phyloP scores from a whole-genome alignment of 2,888 invertebrate species.

The Microctonus aethiopoides region DNA sequence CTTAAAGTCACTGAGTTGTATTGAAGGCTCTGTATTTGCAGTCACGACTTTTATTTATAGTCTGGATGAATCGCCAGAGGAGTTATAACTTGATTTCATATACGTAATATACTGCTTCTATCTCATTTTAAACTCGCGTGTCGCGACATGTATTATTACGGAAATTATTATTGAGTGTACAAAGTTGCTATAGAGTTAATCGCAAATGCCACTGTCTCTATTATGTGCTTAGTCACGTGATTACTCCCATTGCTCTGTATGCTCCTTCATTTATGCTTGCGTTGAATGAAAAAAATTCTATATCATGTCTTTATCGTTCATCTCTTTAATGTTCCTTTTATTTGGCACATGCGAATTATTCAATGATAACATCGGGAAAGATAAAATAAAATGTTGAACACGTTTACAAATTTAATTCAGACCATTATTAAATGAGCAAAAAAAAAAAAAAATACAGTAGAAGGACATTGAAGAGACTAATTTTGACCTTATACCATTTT shows the following conservation, averaged over 20 bases:
- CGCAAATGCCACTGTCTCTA: neutral
- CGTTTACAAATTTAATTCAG: no score
- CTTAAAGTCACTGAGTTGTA: neutral
- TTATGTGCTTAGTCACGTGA: neutral
- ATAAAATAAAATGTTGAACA: no score
- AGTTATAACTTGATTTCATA: neutral
- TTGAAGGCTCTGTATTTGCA: neutral
- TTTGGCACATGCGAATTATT: no score
- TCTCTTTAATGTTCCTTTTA: no score
- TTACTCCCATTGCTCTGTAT: neutral
- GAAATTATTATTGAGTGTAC: neutral
- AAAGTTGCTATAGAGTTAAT: neutral
- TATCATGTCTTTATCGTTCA: no score
- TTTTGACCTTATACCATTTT: no score
- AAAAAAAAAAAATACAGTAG: no score
- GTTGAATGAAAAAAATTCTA: no score
- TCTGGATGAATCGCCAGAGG: neutral
- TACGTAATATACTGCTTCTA: neutral
- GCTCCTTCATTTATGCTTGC: neutral
- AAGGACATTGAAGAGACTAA: no score
- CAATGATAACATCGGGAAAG: no score
- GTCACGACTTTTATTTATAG: neutral
- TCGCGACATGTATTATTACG: neutral
- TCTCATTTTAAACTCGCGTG: neutral
- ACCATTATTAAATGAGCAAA: no score